Percentiles rank a stretch among this genome's conserved stretches.
These are phyloP conservation scores for Gymnobelideus leadbeateri DNA, from an alignment of 2,113 vertebrate genomes.

Conservation along the genomic window DNA sequence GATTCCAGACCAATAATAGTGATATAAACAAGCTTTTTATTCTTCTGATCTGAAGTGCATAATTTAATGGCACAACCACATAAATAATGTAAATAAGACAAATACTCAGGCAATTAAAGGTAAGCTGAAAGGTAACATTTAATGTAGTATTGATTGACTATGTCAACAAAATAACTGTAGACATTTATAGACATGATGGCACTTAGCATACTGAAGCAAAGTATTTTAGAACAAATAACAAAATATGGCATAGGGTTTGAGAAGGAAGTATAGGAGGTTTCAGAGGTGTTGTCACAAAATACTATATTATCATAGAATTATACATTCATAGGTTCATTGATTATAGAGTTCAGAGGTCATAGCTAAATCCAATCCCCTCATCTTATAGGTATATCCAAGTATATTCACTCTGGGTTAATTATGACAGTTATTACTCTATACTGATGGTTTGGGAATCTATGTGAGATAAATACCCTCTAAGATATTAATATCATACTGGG, in stretches of 20 bases:
- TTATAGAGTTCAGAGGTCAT: background rate
- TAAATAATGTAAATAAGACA: conserved; percentile 81
- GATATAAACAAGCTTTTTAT: conserved; percentile 78
- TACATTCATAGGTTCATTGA: background rate
- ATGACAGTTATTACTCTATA: background rate
- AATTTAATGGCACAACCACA: conserved; percentile 76
- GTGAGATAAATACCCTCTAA: background rate
- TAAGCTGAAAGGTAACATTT: conserved; percentile 79
- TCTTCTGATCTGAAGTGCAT: conserved; percentile 78
- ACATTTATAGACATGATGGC: conserved; percentile 76
- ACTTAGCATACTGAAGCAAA: conserved; percentile 77
- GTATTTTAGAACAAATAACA: conserved; percentile 69
- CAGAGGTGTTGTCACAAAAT: conserved; percentile 67
- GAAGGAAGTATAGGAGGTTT: conserved; percentile 69
- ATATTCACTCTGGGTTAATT: background rate
- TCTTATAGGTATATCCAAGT: background rate
- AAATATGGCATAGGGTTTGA: conserved; percentile 51
- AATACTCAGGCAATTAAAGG: conserved; percentile 79
- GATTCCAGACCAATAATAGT: conserved; percentile 77
- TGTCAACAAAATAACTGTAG: conserved; percentile 74
- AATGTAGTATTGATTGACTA: conserved; percentile 80
- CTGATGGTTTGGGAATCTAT: background rate
- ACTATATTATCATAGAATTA: conserved; percentile 27
- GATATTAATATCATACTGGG: background rate
- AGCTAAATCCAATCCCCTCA: background rate